Conservation (phyloP, 2,797 vertebrate species). For the Synaphobranchus kaupii region DNA sequence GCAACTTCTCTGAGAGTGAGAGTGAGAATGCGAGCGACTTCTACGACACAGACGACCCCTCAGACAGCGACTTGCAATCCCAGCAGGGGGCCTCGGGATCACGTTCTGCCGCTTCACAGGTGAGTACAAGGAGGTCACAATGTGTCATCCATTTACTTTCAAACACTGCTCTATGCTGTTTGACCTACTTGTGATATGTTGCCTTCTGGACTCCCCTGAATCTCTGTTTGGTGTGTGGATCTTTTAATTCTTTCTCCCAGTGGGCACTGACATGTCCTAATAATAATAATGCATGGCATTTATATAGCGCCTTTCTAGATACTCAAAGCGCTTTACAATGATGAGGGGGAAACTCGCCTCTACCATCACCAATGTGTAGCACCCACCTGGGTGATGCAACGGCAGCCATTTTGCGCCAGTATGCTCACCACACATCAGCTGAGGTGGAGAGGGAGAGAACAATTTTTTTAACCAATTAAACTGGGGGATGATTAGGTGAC, state of each 20-base stretch:
- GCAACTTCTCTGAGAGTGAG: slow-evolving; percentile 3
- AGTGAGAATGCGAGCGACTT: not conserved
- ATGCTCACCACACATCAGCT: no score
- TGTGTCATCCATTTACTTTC: not conserved
- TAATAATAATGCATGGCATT: no score
- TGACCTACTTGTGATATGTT: not conserved
- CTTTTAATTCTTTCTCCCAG: not conserved
- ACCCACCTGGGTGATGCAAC: no score
- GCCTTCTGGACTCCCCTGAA: not conserved
- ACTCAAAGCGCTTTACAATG: no score
- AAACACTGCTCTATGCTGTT: not conserved
- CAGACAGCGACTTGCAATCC: not conserved
- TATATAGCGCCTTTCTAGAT: no score
- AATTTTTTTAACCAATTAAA: no score
- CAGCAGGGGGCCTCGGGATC: not conserved
- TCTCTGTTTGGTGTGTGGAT: not conserved
- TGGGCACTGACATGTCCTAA: not conserved
- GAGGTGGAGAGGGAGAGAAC: no score
- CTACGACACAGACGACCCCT: not conserved
- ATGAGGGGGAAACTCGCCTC: no score
- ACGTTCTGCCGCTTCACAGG: not conserved
- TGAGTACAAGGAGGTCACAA: not conserved
- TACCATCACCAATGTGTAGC: no score
- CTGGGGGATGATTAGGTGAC: no score
- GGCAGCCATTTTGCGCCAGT: no score